Conservation (phyloP, 2,888 invertebrate species). For the Latrodectus elegans region DNA sequence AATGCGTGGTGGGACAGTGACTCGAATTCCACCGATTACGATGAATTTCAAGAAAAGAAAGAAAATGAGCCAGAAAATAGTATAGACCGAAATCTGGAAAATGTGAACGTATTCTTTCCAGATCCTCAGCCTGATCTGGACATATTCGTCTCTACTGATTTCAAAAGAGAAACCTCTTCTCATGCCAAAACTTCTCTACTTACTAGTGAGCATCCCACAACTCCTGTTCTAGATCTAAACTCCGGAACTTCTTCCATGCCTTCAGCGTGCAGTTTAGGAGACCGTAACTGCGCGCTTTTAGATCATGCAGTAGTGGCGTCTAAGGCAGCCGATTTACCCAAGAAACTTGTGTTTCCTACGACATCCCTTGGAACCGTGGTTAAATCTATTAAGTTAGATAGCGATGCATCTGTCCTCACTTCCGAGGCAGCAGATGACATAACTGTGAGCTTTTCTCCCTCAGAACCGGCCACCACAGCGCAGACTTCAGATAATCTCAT, state of each 20-base stretch:
- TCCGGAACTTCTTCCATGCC: neutral
- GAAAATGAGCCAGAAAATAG: constrained; percentile 60
- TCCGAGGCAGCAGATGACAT: too few species aligned
- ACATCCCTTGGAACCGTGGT: constrained; percentile 35
- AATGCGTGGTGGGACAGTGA: constrained; percentile 13
- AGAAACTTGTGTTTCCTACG: neutral
- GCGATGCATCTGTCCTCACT: too few species aligned
- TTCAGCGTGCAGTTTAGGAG: constrained; percentile 15
- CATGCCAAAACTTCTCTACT: constrained; percentile 9
- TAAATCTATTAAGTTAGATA: neutral
- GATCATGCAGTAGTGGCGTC: neutral
- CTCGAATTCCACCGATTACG: constrained; percentile 33
- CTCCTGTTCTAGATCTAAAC: neutral
- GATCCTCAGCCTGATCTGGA: constrained; percentile 15
- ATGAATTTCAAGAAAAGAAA: constrained; percentile 36
- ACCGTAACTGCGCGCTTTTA: constrained; percentile 26
- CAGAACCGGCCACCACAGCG: constrained; percentile 9
- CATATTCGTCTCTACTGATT: neutral
- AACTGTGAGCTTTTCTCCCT: neutral
- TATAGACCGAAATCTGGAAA: constrained; percentile 45
- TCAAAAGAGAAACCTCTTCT: neutral
- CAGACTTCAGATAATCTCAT: constrained; percentile 58
- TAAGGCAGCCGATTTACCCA: neutral
- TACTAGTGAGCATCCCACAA: neutral
- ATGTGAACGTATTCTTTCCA: constrained; percentile 22